Conservation (phyloP, 2,113 vertebrate species). For the Dromas ardeola region DNA sequence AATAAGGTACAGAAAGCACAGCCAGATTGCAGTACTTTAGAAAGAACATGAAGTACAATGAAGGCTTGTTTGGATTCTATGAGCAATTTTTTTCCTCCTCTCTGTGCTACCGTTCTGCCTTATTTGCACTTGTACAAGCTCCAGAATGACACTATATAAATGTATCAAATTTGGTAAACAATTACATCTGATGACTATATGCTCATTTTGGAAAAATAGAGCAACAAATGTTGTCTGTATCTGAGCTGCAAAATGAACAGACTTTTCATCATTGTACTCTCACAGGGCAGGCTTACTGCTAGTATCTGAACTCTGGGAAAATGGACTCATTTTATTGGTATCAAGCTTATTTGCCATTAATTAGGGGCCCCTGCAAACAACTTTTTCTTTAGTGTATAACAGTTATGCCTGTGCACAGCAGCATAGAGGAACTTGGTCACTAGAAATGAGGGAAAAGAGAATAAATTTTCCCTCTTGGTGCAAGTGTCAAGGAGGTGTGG, state of each 20-base stretch:
- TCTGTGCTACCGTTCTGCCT: background rate
- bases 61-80: background rate
- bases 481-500: background rate
- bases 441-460: background rate
- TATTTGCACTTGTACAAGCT: conserved; percentile 18
- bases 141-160: background rate
- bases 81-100: background rate
- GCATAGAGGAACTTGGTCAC: background rate
- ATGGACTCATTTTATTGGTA: background rate
- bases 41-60: background rate
- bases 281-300: background rate
- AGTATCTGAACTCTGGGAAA: background rate
- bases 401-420: background rate
- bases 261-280: background rate
- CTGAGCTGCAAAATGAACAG: conserved; percentile 31
- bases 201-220: conserved; percentile 17
- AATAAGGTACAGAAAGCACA: conserved; percentile 52
- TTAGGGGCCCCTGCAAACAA: background rate
- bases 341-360: background rate
- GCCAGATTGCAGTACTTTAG: background rate
- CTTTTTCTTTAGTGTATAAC: background rate
- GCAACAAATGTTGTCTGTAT: background rate
- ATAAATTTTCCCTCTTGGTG: background rate
- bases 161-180: conserved; percentile 28
- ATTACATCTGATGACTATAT: conserved; percentile 34